Evolutionary conservation across 2,888 invertebrate genomes (phyloP), one percentile per base, ranked within the genome.

Genomic region (Pheosia tremula): DNA sequence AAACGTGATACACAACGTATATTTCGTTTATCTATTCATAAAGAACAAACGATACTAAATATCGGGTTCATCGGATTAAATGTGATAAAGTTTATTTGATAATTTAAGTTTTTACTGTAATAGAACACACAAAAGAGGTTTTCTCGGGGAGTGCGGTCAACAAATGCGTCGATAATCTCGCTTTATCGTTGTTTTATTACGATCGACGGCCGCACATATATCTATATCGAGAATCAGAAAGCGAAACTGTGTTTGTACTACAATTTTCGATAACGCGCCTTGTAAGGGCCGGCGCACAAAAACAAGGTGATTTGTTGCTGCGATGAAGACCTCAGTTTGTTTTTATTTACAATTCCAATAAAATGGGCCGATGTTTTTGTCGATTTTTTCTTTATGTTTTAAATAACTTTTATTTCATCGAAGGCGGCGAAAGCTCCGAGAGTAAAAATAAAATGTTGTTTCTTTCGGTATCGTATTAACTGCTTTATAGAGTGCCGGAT

Each of bases 221-320:
- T 70, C 71, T 72, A 60, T 68, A 76, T 68, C 61, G 69, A 70
- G 59, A 68, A 71, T 72, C 72, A 76, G 74, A 81, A 75, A 82
- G 82, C 83, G 77, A 83, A 81, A 75, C 78, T 78, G 75, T 86
- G 86, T 84, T 80, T 69, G 69, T 67, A 69, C 72, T 72, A 75
- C 74, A 72, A 65, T 68, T 70, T 60, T 69, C 69, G 81, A 82
- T 81, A 79, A 74, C 70, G 63, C 61, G 64, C 61, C 69, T 61
- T 62, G 72, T 63, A 64, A 67, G 67, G 74, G 61, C 66, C 67
- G 73, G 59, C 52, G 59, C 63, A 77, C 77, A 85, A 88, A 87
- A 87, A 86, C 81, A 74, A 80, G 83, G 84, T 87, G 87, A 89
- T 88, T 89, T 90, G 89, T 90, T 80, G 81, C 77, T 77, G 67